Evolutionary conservation across 2,797 vertebrate species (phyloP), one percentile per base, ranked within the genome.

Genomic region (Denticeps clupeoides): DNA sequence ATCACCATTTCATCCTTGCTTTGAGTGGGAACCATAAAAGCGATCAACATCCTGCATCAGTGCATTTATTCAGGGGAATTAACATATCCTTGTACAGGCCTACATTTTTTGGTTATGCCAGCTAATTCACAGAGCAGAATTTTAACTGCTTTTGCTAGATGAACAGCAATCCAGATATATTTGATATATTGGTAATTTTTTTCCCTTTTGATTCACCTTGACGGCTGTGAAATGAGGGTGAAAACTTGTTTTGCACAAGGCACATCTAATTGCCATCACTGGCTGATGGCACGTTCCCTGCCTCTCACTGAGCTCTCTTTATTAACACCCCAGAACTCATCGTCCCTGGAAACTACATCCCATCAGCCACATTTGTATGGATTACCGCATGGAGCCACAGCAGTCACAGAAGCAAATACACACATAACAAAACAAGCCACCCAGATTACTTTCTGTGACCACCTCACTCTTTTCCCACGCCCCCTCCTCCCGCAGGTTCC

Each of bases 341-440:
- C 27, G 21, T 46, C 45, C 38, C 26, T 51, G 55, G 47, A 68
- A 69, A 59, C 60, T 44, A 48, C 57, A 40, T 35, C 33, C 58
- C 29, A 64, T 56, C 56, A 58, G 55, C 56, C 41, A 47, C 52
- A 56, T 68, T 63, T 59, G 52, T 59, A 64, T 56, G 55, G 41
- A 69, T 69, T 62, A 70, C 49, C 55, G n/a, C 47, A 51, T 18
- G 54, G 51, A 41, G 50, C 42, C 56, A 45, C 60, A 55, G 4
- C 53, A 29, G 63, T 65, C 35, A 43, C 27, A 31, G 31, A 53
- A 49, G 43, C 24, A 59, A 64, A 43, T 26, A 56, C 43, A 7
- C 47, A 54, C 43, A 64, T 62, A 52, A 55, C 60, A 45, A 22
- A 16, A 33, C 3, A 12, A 42, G 12, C 15, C 12, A n/a, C 16